Conservation (phyloP, 1,140 invertebrate species). For the Conopomorpha cramerella region DNA sequence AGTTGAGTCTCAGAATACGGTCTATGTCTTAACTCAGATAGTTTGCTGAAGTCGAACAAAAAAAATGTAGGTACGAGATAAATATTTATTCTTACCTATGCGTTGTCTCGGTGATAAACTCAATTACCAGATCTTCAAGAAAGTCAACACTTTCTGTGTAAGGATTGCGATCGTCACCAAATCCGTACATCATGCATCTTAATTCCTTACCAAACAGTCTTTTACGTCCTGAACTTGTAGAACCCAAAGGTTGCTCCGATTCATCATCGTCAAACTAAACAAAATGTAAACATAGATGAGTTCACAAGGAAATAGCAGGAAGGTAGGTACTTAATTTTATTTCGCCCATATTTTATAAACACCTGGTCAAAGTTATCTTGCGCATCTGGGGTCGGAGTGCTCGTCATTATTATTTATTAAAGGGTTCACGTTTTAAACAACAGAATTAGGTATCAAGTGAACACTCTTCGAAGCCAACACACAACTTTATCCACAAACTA, state of each 20-base stretch:
- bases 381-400: constrained; percentile 24
- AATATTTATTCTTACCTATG: constrained; percentile 67
- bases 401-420: constrained; percentile 12
- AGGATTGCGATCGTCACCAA: constrained; percentile 99
- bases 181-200: constrained; percentile 99
- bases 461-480: too few species aligned
- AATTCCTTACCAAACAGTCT: constrained; percentile 89
- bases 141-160: constrained; percentile 98
- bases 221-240: constrained; percentile 75
- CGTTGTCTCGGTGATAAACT: constrained; percentile 96
- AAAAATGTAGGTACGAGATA: constrained; percentile 2
- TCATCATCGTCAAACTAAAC: constrained; percentile 45
- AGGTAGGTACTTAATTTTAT: too few species aligned
- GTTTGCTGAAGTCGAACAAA: too few species aligned
- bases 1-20: too few species aligned
- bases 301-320: too few species aligned
- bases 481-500: too few species aligned
- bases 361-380: constrained; percentile 45
- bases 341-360: too few species aligned
- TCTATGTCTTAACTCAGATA: too few species aligned
- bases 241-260: constrained; percentile 37
- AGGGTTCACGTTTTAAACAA: too few species aligned
- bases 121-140: constrained; percentile 96
- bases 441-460: too few species aligned
- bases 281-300: constrained; percentile 1